Evolutionary conservation across 2,888 invertebrate genomes (phyloP).

Genomic region (Rhodophaea formosa): DNA sequence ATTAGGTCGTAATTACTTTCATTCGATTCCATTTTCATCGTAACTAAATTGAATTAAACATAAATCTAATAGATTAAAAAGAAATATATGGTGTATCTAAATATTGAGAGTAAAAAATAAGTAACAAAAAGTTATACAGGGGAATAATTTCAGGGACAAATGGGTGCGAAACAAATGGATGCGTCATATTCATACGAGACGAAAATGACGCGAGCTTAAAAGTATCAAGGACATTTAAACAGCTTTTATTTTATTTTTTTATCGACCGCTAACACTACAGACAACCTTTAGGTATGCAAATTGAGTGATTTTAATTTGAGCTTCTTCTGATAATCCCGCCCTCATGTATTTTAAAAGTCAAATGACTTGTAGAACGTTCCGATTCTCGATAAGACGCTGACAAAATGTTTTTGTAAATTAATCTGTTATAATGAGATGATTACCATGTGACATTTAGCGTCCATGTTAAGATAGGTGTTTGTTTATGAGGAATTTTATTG

Average conservation of each 20-base stretch:
- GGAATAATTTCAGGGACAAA: too few relatives aligned
- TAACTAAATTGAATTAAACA: too few relatives aligned
- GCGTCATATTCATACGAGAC: constrained; percentile 49
- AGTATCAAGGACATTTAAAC: constrained; percentile 65
- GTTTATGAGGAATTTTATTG: too few relatives aligned
- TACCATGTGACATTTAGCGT: neutral
- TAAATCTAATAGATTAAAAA: too few relatives aligned
- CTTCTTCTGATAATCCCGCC: constrained; percentile 29
- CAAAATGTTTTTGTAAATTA: neutral
- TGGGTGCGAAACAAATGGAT: neutral
- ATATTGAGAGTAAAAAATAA: too few relatives aligned
- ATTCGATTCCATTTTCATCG: too few relatives aligned
- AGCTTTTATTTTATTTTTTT: constrained; percentile 50
- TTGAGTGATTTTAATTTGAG: constrained; percentile 47
- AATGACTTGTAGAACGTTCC: constrained; percentile 11
- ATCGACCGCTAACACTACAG: constrained; percentile 32
- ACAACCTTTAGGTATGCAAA: constrained; percentile 59
- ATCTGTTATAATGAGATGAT: neutral
- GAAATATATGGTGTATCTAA: too few relatives aligned
- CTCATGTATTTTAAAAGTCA: neutral
- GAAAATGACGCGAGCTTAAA: constrained; percentile 63
- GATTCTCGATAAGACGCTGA: neutral
- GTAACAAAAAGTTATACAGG: too few relatives aligned
- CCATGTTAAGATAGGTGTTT: neutral
- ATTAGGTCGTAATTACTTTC: too few relatives aligned